Evolutionary conservation across 2,113 vertebrate genomes (phyloP), one percentile per base, ranked within the genome.

Genomic region (Xenotilapia longispinis): DNA sequence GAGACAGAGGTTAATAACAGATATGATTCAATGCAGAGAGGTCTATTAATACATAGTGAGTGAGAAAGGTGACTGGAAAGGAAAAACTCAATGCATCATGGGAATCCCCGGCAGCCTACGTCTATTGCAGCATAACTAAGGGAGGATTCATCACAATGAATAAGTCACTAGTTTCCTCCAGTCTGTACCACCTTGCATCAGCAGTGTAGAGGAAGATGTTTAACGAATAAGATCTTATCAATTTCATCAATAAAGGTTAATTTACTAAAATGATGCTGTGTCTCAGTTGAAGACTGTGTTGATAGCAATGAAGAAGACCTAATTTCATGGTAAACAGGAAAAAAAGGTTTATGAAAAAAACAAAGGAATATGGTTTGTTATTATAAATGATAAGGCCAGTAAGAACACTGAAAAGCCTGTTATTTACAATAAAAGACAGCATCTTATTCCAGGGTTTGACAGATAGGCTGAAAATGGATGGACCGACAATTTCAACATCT

Each of bases 301-400:
- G 4, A 23, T 3, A 70, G 12, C 5, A 70, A 42, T 70, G n/a
- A 70, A 42, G 12, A 40, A 1, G 11, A 4, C 36, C 36, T 42
- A 70, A 70, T 42, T 42, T 70, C n/a, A 70, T 65, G n/a, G 36
- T 40, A 21, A 14, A 70, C 36, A 14, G 33, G n/a, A 15, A 42
- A 42, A 68, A 70, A 26, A 23, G 12, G 63, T 38, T 68, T 68
- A 21, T 13, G 19, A 21, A 38, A 68, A 21, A 68, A 1, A 38
- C 33, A 68, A 68, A 70, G 65, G 3, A 23, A 9, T 14, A 42
- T 42, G 23, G 0, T 17, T 45, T 0, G 14, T 26, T 73, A 0
- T 45, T 26, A 73, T 17, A 73, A 73, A 68, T 65, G 33, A 68
- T 14, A 21, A 68, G 36, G 11, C 63, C 63, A 68, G 4, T 40